These are phyloP conservation scores for Busarellus nigricollis DNA, from an alignment of 2,797 vertebrate genomes.

Conservation along the genomic window DNA sequence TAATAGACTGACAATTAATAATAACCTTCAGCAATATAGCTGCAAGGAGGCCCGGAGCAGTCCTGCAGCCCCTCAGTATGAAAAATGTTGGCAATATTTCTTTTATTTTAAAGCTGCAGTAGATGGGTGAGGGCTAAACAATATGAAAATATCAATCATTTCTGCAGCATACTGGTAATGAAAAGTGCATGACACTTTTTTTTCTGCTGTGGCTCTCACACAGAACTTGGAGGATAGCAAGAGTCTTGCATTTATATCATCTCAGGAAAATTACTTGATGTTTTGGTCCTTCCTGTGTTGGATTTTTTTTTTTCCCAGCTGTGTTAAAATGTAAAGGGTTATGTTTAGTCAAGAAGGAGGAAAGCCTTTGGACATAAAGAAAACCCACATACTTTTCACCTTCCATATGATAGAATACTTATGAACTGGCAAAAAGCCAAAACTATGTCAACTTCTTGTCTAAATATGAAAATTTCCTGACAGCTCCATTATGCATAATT, in stretches of 20 bases:
- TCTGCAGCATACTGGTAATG: not conserved
- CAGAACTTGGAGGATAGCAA: not conserved
- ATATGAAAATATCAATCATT: not conserved
- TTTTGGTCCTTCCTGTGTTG: not conserved
- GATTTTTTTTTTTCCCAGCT: not conserved
- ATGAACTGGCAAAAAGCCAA: slow-evolving; percentile 24
- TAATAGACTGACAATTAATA: not conserved
- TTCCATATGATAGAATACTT: not conserved
- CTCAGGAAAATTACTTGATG: not conserved
- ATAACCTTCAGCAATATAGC: not conserved
- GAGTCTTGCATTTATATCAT: not conserved
- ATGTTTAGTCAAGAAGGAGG: not conserved
- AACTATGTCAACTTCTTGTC: slow-evolving; percentile 1
- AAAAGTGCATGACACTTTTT: not conserved
- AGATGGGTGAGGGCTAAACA: not conserved
- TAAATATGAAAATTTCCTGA: slow-evolving; percentile 49
- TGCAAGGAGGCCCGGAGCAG: not conserved
- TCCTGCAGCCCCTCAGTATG: not conserved
- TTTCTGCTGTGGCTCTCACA: not conserved
- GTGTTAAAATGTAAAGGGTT: not conserved
- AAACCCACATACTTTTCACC: not conserved
- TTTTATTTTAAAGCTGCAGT: not conserved
- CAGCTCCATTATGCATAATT: slow-evolving; percentile 21
- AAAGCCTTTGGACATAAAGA: not conserved
- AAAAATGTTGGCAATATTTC: not conserved